Percentiles rank a stretch among this genome's conserved stretches.
Evolutionary conservation across 2,113 vertebrate genomes (phyloP).

Genomic region (Rynchops niger): DNA sequence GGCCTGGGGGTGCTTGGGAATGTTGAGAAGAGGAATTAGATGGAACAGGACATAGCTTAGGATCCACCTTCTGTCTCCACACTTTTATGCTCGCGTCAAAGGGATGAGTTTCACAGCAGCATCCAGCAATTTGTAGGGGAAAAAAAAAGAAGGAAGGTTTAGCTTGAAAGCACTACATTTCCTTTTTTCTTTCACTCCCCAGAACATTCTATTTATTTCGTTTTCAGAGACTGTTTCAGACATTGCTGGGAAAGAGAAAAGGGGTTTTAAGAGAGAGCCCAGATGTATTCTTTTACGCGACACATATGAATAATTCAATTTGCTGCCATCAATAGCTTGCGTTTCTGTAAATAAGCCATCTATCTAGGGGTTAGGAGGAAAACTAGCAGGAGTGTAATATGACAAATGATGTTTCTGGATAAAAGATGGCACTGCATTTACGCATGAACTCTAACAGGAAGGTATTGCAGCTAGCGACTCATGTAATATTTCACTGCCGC

Average conservation of each 20-base stretch:
- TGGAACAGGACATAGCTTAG: background rate
- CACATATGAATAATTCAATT: slow-evolving; percentile 59
- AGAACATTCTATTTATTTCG: slow-evolving; percentile 6
- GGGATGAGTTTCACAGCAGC: background rate
- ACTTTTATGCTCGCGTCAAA: background rate
- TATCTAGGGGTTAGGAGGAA: background rate
- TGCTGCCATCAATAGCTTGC: slow-evolving; percentile 27
- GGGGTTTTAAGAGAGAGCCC: slow-evolving; percentile 11
- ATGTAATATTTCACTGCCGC: background rate
- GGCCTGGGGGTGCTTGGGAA: background rate
- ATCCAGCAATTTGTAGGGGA: background rate
- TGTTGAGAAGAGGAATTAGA: background rate
- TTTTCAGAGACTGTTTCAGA: slow-evolving; percentile 25
- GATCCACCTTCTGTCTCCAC: background rate
- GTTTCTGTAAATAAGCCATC: slow-evolving; percentile 40
- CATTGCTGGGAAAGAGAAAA: background rate
- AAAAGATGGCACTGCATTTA: background rate
- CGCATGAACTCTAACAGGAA: background rate
- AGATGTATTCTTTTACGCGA: slow-evolving; percentile 37
- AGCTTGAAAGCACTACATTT: background rate
- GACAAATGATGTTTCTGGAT: slow-evolving; percentile 21
- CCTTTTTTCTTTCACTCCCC: background rate
- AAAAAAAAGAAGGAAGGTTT: background rate
- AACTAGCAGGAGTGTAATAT: background rate
- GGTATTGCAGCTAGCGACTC: background rate